Conservation (phyloP, 1,140 invertebrate genomes). For the Sesamia nonagrioides region DNA sequence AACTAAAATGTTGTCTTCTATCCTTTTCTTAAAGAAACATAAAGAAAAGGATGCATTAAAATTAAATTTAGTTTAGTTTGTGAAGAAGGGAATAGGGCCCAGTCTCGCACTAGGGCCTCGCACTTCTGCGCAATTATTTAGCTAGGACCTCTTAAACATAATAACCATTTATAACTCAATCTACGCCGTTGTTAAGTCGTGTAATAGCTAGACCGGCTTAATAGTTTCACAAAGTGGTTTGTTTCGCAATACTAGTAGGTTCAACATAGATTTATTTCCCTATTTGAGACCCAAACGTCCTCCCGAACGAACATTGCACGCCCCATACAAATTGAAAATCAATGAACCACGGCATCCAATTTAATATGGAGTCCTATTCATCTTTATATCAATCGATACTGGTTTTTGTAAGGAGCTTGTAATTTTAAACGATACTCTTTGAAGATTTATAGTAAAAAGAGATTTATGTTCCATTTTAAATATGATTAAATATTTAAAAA, state of each 20-base stretch:
- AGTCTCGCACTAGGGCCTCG: too few species aligned
- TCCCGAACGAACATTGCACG: slow-evolving; percentile 60
- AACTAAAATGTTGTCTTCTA: too few species aligned
- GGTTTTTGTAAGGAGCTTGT: background rate
- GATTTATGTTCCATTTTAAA: background rate
- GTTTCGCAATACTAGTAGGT: slow-evolving; percentile 42
- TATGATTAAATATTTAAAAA: too few species aligned
- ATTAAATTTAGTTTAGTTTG: too few species aligned
- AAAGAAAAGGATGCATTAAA: too few species aligned
- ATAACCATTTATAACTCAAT: slow-evolving; percentile 38
- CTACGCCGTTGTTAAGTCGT: slow-evolving; percentile 23
- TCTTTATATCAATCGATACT: slow-evolving; percentile 46
- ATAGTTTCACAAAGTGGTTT: slow-evolving; percentile 50
- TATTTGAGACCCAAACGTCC: slow-evolving; percentile 68
- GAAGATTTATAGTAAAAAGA: background rate
- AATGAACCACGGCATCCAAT: slow-evolving; percentile 88
- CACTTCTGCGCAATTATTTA: background rate
- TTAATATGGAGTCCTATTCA: slow-evolving; percentile 87
- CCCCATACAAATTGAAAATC: slow-evolving; percentile 86
- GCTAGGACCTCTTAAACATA: background rate
- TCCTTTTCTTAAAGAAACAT: too few species aligned
- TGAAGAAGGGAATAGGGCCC: too few species aligned
- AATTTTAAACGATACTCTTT: slow-evolving; percentile 21
- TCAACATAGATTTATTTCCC: slow-evolving; percentile 73
- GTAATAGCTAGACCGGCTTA: slow-evolving; percentile 37